Evolutionary conservation across 1,140 invertebrate species (phyloP), one percentile per base, ranked within the genome.

Genomic region (Homarus americanus): DNA sequence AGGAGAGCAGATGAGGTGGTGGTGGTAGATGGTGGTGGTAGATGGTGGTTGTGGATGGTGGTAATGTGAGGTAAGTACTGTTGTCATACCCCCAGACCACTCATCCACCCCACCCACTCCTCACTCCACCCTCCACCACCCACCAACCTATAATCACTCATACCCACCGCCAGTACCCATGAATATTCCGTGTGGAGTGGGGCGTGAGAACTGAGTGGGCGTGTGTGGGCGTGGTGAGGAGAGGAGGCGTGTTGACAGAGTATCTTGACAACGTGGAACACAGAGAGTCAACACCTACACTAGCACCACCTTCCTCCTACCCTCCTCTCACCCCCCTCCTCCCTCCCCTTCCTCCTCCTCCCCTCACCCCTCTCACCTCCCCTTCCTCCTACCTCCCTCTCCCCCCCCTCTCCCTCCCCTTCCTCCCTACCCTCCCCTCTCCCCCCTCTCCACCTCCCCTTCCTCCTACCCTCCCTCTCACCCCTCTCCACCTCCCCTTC

Each of bases 171-270:
- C 7, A 82, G 32, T 15, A 44, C 79, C 76, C 58, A 82, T 82
- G 79, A 58, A 82, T 82, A 82, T 82, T 82, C 79, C 44, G 7
- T 20, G 10, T 28, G 28, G 15, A 4, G n/a, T 0, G 38, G 53
- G 80, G 80, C 38, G 80, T 83, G 80, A 83, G 80, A 83, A 69
- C 53, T 36, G 32, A 38, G 53, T 83, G 58, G 80, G 80, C 80
- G 80, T 53, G 3, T 40, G 53, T 38, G 80, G 76, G 76, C 34
- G 80, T 63, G 53, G 80, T 69, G 80, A 17, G 4, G 80, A 32
- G 12, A 15, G 53, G 12, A 32, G 53, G 28, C 53, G 58, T 83
- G 80, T 83, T 66, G 53, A 83, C 53, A 38, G 53, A 83, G 80
- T 63, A 83, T 83, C 80, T 40, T 36, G 58, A 66, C 53, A 24